These are phyloP conservation scores for Orthosia cruda DNA, from an alignment of 2,888 invertebrate species.

Conservation along the genomic window DNA sequence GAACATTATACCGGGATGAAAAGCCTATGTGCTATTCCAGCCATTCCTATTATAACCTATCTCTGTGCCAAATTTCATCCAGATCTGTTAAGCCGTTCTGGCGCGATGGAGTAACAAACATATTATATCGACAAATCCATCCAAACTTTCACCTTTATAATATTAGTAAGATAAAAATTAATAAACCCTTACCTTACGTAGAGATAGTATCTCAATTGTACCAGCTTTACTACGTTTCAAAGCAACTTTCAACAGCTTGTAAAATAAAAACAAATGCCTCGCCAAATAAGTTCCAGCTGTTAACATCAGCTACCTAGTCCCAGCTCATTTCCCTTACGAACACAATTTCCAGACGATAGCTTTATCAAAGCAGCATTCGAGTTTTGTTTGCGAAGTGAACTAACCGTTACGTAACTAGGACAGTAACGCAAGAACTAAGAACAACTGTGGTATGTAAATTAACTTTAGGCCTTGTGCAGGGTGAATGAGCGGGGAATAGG, in stretches of 20 bases:
- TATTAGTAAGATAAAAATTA: too few relatives aligned
- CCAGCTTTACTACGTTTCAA: not conserved
- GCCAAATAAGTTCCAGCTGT: not conserved
- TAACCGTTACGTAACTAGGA: slow-evolving; percentile 47
- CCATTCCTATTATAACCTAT: too few relatives aligned
- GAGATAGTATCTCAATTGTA: not conserved
- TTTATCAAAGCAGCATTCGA: slow-evolving; percentile 43
- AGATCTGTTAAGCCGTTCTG: too few relatives aligned
- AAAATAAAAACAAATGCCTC: slow-evolving; percentile 16
- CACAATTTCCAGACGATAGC: slow-evolving; percentile 45
- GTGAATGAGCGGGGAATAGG: not conserved
- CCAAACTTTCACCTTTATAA: too few relatives aligned
- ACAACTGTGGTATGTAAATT: slow-evolving; percentile 59
- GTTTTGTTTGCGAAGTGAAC: slow-evolving; percentile 56
- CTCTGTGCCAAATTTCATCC: too few relatives aligned
- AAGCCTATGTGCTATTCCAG: too few relatives aligned
- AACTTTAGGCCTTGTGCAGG: slow-evolving; percentile 4
- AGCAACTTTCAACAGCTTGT: not conserved
- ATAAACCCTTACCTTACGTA: too few relatives aligned
- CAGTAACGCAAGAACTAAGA: slow-evolving; percentile 53
- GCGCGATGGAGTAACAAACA: too few relatives aligned
- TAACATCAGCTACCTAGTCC: slow-evolving; percentile 6
- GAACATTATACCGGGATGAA: too few relatives aligned
- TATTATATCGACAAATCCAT: too few relatives aligned
- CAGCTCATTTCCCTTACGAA: slow-evolving; percentile 31